Evolutionary conservation across 2,113 vertebrate genomes (phyloP), one percentile per base, ranked within the genome.

Genomic region (Danionella cerebrum): DNA sequence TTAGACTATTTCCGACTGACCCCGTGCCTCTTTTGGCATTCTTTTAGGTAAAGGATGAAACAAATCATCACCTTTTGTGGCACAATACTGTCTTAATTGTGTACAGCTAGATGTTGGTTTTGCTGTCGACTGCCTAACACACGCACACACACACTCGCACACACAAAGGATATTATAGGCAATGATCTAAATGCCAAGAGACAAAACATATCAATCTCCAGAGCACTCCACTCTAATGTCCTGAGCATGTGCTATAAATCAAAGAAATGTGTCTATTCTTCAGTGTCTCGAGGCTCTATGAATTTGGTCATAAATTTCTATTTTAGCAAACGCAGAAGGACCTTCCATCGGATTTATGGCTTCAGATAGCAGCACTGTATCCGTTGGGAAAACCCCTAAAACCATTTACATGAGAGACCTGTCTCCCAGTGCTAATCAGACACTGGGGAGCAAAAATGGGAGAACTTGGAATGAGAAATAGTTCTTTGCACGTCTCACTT

Each of bases 121-220:
- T n/a, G 44, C 18, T 45, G 42, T 45, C 6, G 16, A 1, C 10
- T 1, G 4, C 18, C 24, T 31, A 39, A 47, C 9, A 29, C 58
- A 62, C 12, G 13, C 60, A 31, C 58, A 62, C 12, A 19, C 60
- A 35, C 8, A 14, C 19, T 18, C 14, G 53, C n/a, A 41, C 21
- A 18, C 35, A 66, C 24, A 66, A 1, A 67, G 6, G 7, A 48
- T 31, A 14, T 31, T 8, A 29, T 21, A 60, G 57, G 29, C 57
- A 60, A 45, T 60, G 57, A 60, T 45, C 57, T 39, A 19, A 27
- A 31, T 45, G 57, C 39, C 25, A 29, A 44, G 11, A 45, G 16
- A 45, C 39, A 60, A 45, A 60, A 60, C 58, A 60, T 45, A 45
- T 45, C 25, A 60, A 31, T 60, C 45, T 19, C 25, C 57, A 14